A percentile compares a stretch with the other conserved stretches of the same genome.
phyloP scores from a whole-genome alignment of 2,888 invertebrate species.

The Apamea crenata region DNA sequence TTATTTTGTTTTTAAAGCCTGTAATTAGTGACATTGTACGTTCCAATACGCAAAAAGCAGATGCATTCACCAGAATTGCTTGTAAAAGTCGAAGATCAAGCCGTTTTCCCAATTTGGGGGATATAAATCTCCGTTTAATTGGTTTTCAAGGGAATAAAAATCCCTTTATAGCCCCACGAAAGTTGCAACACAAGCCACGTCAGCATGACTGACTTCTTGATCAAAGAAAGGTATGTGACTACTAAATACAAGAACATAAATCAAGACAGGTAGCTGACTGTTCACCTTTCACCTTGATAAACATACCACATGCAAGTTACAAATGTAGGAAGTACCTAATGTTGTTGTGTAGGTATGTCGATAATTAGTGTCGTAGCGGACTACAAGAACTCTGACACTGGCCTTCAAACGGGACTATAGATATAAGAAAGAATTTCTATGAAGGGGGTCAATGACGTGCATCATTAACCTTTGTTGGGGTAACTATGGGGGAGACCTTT shows the following conservation, averaged over 20 bases:
- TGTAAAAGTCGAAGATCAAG: slow-evolving; percentile 12
- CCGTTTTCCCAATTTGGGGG: slow-evolving; percentile 1
- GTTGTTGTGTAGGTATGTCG: neutral
- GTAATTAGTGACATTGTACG: slow-evolving; percentile 3
- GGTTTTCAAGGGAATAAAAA: slow-evolving; percentile 22
- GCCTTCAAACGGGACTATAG: neutral
- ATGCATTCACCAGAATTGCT: neutral
- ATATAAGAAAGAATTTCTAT: no score
- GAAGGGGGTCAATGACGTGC: no score
- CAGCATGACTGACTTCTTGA: neutral
- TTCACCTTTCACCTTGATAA: neutral
- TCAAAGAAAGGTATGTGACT: neutral
- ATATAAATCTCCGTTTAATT: slow-evolving; percentile 26
- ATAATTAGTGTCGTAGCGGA: neutral
- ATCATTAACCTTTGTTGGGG: no score
- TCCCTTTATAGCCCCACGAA: neutral
- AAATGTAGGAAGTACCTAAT: neutral
- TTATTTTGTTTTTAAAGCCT: neutral
- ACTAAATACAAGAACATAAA: neutral
- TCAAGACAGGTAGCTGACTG: neutral
- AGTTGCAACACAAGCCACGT: neutral
- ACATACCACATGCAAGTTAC: neutral
- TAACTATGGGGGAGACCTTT: no score
- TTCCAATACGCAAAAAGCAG: slow-evolving; percentile 1
- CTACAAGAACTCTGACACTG: neutral